Evolutionary conservation across 2,888 invertebrate genomes (phyloP).

Genomic region (Dexiosoma caninum): DNA sequence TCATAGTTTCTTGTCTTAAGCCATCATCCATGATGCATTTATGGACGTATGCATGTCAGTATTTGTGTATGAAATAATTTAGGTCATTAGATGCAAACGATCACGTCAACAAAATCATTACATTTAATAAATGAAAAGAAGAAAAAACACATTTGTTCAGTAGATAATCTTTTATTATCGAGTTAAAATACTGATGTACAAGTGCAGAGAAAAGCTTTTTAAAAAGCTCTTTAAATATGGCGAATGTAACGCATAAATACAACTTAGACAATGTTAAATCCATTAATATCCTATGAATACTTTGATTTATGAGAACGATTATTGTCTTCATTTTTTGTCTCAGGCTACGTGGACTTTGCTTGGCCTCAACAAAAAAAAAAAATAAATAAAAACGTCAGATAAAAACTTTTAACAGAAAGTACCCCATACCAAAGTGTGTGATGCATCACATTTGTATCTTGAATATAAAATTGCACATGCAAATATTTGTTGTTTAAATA

Average conservation of each 20-base stretch:
- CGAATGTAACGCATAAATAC: neutral
- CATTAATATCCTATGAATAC: constrained; percentile 40
- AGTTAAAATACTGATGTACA: neutral
- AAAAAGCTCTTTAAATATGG: neutral
- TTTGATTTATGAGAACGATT: constrained; percentile 44
- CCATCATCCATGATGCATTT: too few relatives aligned
- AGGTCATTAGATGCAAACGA: constrained; percentile 5
- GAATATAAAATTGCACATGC: constrained; percentile 36
- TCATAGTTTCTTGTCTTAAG: neutral
- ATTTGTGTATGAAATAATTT: constrained; percentile 4
- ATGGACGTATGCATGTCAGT: too few relatives aligned
- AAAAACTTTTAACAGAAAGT: constrained; percentile 9
- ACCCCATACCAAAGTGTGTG: constrained; percentile 42
- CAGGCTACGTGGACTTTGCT: constrained; percentile 13
- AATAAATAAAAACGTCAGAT: neutral
- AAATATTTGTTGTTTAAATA: constrained; percentile 25
- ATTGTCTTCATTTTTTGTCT: constrained; percentile 12
- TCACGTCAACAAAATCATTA: neutral
- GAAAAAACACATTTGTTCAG: neutral
- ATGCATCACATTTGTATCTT: constrained; percentile 24
- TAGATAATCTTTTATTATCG: neutral
- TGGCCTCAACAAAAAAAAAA: constrained; percentile 12
- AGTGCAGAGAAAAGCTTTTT: neutral
- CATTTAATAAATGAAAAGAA: neutral
- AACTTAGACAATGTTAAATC: constrained; percentile 1